Conservation (phyloP, 2,797 vertebrate genomes). For the Lemur catta region DNA sequence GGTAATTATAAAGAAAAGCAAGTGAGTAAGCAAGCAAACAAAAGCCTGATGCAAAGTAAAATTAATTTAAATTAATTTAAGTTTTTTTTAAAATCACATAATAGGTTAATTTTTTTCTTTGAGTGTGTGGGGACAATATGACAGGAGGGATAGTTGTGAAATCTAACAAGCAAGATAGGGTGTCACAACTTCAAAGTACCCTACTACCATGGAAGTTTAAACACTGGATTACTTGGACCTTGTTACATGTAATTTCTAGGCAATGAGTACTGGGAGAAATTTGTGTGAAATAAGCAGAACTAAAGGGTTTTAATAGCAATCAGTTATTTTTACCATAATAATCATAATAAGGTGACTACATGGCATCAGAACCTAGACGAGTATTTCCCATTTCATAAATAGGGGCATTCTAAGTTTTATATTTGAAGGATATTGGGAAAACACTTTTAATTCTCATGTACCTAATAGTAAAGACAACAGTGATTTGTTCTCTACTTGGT, state of each 20-base stretch:
- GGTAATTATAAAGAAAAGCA: not conserved
- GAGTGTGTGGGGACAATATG: not conserved
- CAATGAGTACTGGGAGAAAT: constrained; percentile 18
- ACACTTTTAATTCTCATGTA: constrained; percentile 23
- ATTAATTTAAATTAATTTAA: constrained; percentile 42
- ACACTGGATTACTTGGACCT: not conserved
- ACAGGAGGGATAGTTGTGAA: constrained; percentile 8
- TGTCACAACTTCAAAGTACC: constrained; percentile 47
- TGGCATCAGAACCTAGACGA: not conserved
- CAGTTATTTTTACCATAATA: constrained; percentile 23
- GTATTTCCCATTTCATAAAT: constrained; percentile 30
- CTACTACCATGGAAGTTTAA: not conserved
- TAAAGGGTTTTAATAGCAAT: constrained; percentile 28
- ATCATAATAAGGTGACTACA: not conserved
- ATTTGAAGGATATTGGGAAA: constrained; percentile 11
- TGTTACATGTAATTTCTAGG: constrained; percentile 29
- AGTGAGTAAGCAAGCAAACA: not conserved
- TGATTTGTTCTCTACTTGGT: constrained; percentile 36
- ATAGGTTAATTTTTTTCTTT: constrained; percentile 27
- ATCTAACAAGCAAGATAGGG: constrained; percentile 47
- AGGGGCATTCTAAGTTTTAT: constrained; percentile 28
- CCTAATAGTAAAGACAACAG: not conserved
- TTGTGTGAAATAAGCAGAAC: not conserved
- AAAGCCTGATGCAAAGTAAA: constrained; percentile 23
- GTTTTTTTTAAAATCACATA: not conserved